These are phyloP conservation scores for Phrynosoma platyrhinos DNA, from an alignment of 2,113 vertebrate species.

Conservation along the genomic window DNA sequence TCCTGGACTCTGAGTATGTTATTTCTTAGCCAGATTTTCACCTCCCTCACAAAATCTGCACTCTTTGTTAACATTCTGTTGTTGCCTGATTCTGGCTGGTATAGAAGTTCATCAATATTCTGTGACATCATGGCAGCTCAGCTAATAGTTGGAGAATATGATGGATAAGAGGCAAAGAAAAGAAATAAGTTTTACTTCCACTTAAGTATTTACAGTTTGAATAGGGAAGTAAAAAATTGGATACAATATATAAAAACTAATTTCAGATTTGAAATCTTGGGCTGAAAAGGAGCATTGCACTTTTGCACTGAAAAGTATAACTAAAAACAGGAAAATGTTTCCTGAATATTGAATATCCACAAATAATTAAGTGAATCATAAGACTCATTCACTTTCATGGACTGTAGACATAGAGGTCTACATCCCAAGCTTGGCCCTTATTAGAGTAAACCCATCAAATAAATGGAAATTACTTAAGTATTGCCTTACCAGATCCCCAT, in stretches of 20 bases:
- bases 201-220: not conserved
- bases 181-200: not conserved
- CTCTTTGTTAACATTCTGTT: not conserved
- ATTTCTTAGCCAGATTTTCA: not conserved
- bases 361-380: too few species aligned
- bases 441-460: too few species aligned
- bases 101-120: not conserved
- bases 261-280: not conserved
- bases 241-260: not conserved
- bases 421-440: too few species aligned
- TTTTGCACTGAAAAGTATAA: not conserved
- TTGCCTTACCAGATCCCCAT: too few species aligned
- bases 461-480: too few species aligned
- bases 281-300: too few species aligned
- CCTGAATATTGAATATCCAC: not conserved
- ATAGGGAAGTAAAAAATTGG: not conserved
- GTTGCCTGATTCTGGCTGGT: not conserved
- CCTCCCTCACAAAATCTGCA: not conserved
- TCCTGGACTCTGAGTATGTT: not conserved
- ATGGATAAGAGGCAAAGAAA: not conserved
- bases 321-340: not conserved
- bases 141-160: not conserved
- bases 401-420: not conserved
- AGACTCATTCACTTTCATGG: too few species aligned
- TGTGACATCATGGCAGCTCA: not conserved